These are phyloP conservation scores for Misgurnus mizolepis DNA, from an alignment of 2,113 vertebrate species.

Conservation along the genomic window DNA sequence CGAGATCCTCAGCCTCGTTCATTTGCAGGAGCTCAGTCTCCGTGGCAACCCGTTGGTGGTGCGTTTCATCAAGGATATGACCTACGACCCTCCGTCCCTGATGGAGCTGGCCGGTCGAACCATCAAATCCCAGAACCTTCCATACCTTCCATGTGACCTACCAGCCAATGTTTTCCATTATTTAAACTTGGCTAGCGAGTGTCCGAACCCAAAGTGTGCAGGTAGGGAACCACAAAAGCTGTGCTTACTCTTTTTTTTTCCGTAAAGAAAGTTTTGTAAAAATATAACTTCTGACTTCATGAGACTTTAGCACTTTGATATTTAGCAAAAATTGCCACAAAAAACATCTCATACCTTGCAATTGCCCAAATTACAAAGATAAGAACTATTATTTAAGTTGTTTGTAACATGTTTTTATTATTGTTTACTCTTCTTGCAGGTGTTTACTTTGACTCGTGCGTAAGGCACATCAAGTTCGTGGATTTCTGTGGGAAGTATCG, in stretches of 20 bases:
- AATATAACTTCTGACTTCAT: too few species aligned
- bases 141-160: conserved; percentile 79
- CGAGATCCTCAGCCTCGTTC: conserved; percentile 82
- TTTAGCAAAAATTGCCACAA: too few species aligned
- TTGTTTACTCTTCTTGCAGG: conserved; percentile 70
- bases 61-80: conserved; percentile 62
- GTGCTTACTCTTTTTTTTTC: too few species aligned
- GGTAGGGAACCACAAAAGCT: conserved; percentile 69
- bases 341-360: too few species aligned
- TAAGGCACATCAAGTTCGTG: conserved; percentile 97
- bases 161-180: conserved; percentile 83
- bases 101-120: conserved; percentile 59
- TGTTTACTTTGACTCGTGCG: conserved; percentile 97
- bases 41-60: conserved; percentile 84
- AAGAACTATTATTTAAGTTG: too few species aligned
- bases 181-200: conserved; percentile 92
- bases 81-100: conserved; percentile 60
- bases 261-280: too few species aligned
- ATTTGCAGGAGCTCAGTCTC: conserved; percentile 84
- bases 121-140: conserved; percentile 61
- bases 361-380: too few species aligned
- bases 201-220: conserved; percentile 96
- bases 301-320: too few species aligned
- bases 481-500: conserved; percentile 99
- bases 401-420: too few species aligned